phyloP scores from a whole-genome alignment of 2,888 invertebrate genomes.

The Coenonympha arcania region DNA sequence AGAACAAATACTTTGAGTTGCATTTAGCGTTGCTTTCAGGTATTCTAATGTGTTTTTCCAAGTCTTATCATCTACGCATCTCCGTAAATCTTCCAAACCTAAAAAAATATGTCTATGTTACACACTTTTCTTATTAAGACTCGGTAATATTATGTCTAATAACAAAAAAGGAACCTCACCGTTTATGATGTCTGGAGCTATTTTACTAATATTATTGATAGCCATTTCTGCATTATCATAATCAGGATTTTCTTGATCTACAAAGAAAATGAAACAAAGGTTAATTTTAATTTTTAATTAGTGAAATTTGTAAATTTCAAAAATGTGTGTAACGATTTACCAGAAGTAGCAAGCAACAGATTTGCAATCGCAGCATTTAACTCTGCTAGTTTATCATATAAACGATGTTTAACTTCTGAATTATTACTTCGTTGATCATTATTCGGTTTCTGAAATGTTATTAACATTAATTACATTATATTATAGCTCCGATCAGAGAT shows the following conservation, averaged over 20 bases:
- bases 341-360: slow-evolving; percentile 26
- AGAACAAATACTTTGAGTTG: slow-evolving; percentile 20
- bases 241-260: slow-evolving; percentile 31
- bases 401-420: not conserved
- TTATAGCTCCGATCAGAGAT: too few species aligned
- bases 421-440: not conserved
- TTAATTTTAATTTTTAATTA: not conserved
- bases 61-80: slow-evolving; percentile 18
- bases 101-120: not conserved
- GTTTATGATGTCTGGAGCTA: slow-evolving; percentile 32
- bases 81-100: slow-evolving; percentile 20
- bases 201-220: slow-evolving; percentile 28
- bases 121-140: not conserved
- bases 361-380: slow-evolving; percentile 31
- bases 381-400: slow-evolving; percentile 24
- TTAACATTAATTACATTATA: not conserved
- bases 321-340: slow-evolving; percentile 11
- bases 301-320: not conserved
- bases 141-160: not conserved
- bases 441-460: not conserved
- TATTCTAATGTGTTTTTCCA: slow-evolving; percentile 20
- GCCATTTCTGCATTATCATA: slow-evolving; percentile 31
- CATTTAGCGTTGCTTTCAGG: slow-evolving; percentile 19
- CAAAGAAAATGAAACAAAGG: not conserved
- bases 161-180: slow-evolving; percentile 23